Conservation (phyloP, 2,113 vertebrate species). For the Carlito syrichta region DNA sequence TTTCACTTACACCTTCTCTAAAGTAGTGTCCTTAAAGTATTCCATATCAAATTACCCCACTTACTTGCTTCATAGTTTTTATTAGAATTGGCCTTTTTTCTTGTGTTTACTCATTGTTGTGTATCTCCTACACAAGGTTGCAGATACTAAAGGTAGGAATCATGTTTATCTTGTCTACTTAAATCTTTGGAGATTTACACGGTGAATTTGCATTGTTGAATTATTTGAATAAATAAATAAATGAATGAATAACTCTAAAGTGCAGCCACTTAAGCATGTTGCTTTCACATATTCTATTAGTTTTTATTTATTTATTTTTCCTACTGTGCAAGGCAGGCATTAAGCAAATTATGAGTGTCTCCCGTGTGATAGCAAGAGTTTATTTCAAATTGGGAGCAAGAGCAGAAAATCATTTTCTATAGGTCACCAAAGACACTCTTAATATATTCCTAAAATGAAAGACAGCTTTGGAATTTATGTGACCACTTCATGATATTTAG, state of each 20-base stretch:
- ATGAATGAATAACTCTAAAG: not conserved
- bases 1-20: not conserved
- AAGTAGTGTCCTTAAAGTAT: not conserved
- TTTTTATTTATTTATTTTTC: not conserved
- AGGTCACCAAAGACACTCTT: slow-evolving; percentile 46
- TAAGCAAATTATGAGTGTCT: slow-evolving; percentile 48
- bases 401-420: slow-evolving; percentile 47
- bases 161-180: too few relatives aligned
- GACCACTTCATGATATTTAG: slow-evolving; percentile 41
- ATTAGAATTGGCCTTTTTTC: not conserved
- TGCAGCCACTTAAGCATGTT: not conserved
- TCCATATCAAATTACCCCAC: not conserved
- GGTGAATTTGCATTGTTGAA: not conserved
- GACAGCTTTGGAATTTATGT: slow-evolving; percentile 9
- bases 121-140: not conserved
- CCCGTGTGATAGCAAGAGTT: slow-evolving; percentile 21
- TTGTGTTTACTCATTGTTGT: not conserved
- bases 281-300: not conserved
- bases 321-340: not conserved
- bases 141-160: not conserved
- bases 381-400: slow-evolving; percentile 44
- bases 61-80: not conserved
- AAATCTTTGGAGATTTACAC: not conserved
- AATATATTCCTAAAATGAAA: slow-evolving; percentile 52
- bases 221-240: not conserved